A percentile compares a stretch with the other conserved stretches of the same genome.
Conservation (phyloP, 2,797 vertebrate genomes). For the Brotula barbata region DNA sequence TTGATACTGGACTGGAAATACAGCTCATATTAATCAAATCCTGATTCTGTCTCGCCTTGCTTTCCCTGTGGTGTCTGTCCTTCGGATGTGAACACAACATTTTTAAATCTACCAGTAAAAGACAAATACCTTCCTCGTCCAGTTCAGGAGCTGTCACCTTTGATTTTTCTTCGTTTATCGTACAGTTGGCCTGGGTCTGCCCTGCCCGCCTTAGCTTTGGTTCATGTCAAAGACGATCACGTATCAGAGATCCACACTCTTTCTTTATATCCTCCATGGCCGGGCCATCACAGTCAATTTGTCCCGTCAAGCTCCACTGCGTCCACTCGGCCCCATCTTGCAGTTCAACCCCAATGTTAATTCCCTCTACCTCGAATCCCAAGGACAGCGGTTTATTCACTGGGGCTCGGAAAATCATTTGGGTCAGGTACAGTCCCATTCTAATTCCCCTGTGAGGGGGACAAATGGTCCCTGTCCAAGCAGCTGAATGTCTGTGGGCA, state of each 20-base stretch:
- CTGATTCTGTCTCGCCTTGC: too few relatives aligned
- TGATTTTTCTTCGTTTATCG: slow-evolving; percentile 49
- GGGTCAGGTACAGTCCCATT: slow-evolving; percentile 32
- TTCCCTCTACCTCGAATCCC: slow-evolving; percentile 57
- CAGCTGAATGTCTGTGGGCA: slow-evolving; percentile 28
- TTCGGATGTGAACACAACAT: background rate
- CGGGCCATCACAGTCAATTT: slow-evolving; percentile 61
- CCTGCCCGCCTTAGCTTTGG: background rate
- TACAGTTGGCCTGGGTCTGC: slow-evolving; percentile 2
- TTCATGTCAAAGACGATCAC: slow-evolving; percentile 48
- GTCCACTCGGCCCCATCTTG: slow-evolving; percentile 45
- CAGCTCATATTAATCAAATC: too few relatives aligned
- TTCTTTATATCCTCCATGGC: slow-evolving; percentile 47
- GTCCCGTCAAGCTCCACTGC: slow-evolving; percentile 62
- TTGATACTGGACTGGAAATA: too few relatives aligned
- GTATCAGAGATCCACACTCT: slow-evolving; percentile 35
- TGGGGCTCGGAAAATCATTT: slow-evolving; percentile 43
- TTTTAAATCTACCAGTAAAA: slow-evolving; percentile 19
- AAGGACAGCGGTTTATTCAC: slow-evolving; percentile 53
- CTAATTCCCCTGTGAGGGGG: slow-evolving; percentile 30
- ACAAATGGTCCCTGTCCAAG: slow-evolving; percentile 9
- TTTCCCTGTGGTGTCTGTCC: too few relatives aligned
- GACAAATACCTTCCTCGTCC: background rate
- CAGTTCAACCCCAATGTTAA: slow-evolving; percentile 56
- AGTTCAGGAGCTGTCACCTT: slow-evolving; percentile 23